Evolutionary conservation across 2,113 vertebrate genomes (phyloP), one percentile per base, ranked within the genome.

Genomic region (Chrysemys picta): DNA sequence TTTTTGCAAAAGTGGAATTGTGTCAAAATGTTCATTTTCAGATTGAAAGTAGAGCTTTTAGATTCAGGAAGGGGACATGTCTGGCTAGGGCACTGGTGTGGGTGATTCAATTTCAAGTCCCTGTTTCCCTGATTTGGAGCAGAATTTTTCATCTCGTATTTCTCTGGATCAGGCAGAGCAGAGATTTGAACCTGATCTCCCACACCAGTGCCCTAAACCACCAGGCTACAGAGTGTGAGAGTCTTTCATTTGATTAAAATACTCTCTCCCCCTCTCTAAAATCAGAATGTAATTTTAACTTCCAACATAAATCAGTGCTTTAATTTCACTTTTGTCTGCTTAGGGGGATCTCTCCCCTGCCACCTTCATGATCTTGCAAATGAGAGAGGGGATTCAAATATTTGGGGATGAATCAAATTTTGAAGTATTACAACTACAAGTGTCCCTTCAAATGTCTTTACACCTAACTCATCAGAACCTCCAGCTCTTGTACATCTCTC

Each of bases 361-460:
- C 42, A 76, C 6, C 11, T 76, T 45, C 72, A 76, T 47, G 42
- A 8, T 56, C 24, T 24, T 54, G 81, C 5, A 76, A 69, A 22
- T 38, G n/a, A 19, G 19, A 82, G 13, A 65, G 62, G 50, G 54
- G 2, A 53, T 24, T 10, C 50, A 96, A 82, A 14, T 1, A 10
- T 38, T 45, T 69, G 80, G 31, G 31, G 8, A 82, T 24, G 76
- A 90, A 80, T 93, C 52, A 56, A 62, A 84, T 56, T 14, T 69
- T 4, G 85, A 88, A 69, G 49, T 3, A 69, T 76, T 82, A 52
- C 0, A 0, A 81, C 3, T 22, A 1, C 19, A 94, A 29, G 0
- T 75, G 57, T 1, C 1, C 82, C 21, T 29, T 84, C 85, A 78
- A 11, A n/a, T 24, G 31, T 56, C 38, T 90, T 62, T 53, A 35